Evolutionary conservation across 2,888 invertebrate genomes (phyloP), one percentile per base, ranked within the genome.

Genomic region (Mesorhabditis belari): DNA sequence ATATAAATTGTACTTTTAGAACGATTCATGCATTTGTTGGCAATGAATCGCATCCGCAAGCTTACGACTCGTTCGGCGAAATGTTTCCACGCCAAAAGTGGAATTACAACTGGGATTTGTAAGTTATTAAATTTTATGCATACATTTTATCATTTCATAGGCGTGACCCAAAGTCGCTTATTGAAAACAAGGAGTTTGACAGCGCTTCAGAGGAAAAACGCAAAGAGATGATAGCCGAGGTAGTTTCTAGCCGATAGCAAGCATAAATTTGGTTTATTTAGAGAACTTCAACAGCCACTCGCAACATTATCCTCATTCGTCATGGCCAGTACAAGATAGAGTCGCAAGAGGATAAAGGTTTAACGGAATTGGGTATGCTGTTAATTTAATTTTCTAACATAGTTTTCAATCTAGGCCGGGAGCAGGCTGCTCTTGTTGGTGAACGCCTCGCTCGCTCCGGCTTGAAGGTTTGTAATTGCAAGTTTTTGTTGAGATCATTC

Each of bases 261-360:
- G 12, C 19, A 17, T 25, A 51, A 51, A 57, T 17, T 6, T 12
- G 4, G 44, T 23, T 19, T n/a, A n/a, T n/a, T 19, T 21, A 4
- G 25, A 21, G 25, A 28, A 2, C 61, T 35, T 60, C 77, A 9
- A 77, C 70, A 5, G 88, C 88, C 0, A 85, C 86, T 0, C 83
- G 94, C n/a, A 91, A 95, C 81, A 82, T 96, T 57, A 86, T 96
- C 71, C 85, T 96, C 19, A 89, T 96, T 63, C 86, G 96, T 49
- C 96, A 98, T 82, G 98, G 96, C 0, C 95, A 96, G 82, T 98
- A 96, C 81, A 86, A 91, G 76, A 83, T 88, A 49, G 84, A 86
- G 9, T 55, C 63, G 3, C 12, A n/a, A n/a, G n/a, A 9, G 17
- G 64, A 63, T 9, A 86, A 89, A 75, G 84, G 85, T 58, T 86